These are phyloP conservation scores for Trichogramma pretiosum DNA, from an alignment of 1,140 invertebrate species.

Conservation along the genomic window DNA sequence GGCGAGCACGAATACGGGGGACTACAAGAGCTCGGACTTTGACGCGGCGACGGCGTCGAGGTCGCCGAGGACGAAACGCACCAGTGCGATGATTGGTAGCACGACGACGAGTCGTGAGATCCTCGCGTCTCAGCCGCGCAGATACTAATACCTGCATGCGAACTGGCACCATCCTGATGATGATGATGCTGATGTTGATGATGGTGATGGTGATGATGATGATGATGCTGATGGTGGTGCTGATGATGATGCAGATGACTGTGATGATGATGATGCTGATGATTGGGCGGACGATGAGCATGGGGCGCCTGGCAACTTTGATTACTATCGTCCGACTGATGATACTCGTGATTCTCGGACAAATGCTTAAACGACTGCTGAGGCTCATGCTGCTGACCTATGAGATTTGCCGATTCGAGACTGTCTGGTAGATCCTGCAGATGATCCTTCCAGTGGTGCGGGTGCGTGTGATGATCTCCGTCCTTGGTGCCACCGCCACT, in stretches of 20 bases:
- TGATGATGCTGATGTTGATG: slow-evolving; percentile 27
- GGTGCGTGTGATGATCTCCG: too few relatives aligned
- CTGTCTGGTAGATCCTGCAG: slow-evolving; percentile 10
- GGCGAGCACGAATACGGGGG: slow-evolving; percentile 33
- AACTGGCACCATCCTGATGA: slow-evolving; percentile 17
- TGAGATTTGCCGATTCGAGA: slow-evolving; percentile 13
- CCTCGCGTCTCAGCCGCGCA: slow-evolving; percentile 23
- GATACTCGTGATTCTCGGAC: slow-evolving; percentile 1
- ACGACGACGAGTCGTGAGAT: slow-evolving; percentile 34
- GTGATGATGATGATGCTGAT: slow-evolving; percentile 27
- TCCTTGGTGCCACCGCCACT: slow-evolving; percentile 27
- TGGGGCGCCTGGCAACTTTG: slow-evolving; percentile 20
- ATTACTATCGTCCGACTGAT: slow-evolving; percentile 25
- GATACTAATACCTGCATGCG: too few relatives aligned
- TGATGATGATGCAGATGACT: slow-evolving; percentile 19
- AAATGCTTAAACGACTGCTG: too few relatives aligned
- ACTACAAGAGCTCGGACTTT: slow-evolving; percentile 33
- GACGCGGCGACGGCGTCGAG: slow-evolving; percentile 31
- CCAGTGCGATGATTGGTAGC: slow-evolving; percentile 41
- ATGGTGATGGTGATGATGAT: slow-evolving; percentile 25
- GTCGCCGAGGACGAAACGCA: slow-evolving; percentile 36
- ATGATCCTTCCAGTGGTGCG: slow-evolving; percentile 27
- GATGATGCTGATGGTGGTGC: slow-evolving; percentile 21
- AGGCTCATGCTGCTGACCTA: slow-evolving; percentile 20
- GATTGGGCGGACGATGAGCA: slow-evolving; percentile 18